Conservation (phyloP, 2,113 vertebrate species). For the Salvelinus namaycush region DNA sequence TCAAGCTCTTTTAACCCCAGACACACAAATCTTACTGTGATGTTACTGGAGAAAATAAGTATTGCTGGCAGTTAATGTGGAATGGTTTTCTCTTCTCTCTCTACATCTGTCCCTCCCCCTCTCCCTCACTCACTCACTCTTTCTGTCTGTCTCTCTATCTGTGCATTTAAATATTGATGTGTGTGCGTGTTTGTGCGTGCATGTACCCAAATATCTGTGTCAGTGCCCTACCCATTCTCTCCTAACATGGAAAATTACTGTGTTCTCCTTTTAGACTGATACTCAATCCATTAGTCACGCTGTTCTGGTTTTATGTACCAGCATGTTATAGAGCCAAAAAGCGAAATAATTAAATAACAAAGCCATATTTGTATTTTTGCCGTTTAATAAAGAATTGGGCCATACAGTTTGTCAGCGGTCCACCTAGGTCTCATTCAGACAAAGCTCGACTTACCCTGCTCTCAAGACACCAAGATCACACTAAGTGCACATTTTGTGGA, state of each 20-base stretch:
- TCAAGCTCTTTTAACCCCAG: constrained; percentile 31
- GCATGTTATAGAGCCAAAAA: not conserved
- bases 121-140: not conserved
- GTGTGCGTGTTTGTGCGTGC: too few species aligned
- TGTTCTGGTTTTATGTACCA: not conserved
- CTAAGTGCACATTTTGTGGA: constrained; percentile 19
- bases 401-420: not conserved
- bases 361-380: not conserved
- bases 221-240: not conserved
- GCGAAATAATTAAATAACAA: not conserved
- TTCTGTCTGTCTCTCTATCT: not conserved
- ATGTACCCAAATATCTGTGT: too few species aligned
- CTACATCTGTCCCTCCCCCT: not conserved
- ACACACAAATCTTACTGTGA: constrained; percentile 24
- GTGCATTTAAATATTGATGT: not conserved
- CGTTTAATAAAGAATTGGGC: not conserved
- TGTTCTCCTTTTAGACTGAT: constrained; percentile 20
- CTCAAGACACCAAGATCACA: not conserved
- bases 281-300: constrained; percentile 37
- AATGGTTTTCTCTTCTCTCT: constrained; percentile 2
- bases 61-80: constrained; percentile 6
- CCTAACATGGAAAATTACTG: constrained; percentile 22
- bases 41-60: constrained; percentile 16
- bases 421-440: constrained; percentile 13
- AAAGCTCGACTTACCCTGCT: not conserved